Percentiles rank a stretch among this genome's conserved stretches.
Evolutionary conservation across 1,140 invertebrate genomes (phyloP).

Genomic region (Brachionus rotundiformis): DNA sequence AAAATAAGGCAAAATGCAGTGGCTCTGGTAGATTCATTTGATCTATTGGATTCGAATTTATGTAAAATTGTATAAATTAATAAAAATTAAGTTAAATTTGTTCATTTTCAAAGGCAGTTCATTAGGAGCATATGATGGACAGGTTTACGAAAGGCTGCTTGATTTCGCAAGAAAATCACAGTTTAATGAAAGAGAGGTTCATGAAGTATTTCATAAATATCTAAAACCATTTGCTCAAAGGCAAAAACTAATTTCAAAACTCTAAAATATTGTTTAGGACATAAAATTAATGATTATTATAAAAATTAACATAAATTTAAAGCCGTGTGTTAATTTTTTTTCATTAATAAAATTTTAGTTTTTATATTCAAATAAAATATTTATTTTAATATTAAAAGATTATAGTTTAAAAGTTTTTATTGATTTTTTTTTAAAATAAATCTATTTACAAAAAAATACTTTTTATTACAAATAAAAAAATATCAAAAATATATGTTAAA

Average conservation of each 20-base stretch:
- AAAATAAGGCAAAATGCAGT: constrained; percentile 26
- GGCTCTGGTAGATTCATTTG: constrained; percentile 36
- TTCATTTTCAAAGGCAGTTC: constrained; percentile 68
- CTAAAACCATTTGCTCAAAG: not conserved
- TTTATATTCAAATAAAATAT: not conserved
- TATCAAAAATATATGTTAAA: no score
- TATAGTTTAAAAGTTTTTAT: no score
- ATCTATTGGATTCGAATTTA: constrained; percentile 45
- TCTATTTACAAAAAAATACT: no score
- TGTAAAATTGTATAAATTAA: no score
- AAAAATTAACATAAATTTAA: not conserved
- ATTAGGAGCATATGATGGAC: constrained; percentile 83
- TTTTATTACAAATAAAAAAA: no score
- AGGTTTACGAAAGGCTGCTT: constrained; percentile 83
- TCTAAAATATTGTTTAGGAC: not conserved
- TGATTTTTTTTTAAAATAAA: no score
- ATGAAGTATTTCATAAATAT: constrained; percentile 43
- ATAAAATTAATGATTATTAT: not conserved
- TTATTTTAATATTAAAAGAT: no score
- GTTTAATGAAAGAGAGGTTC: constrained; percentile 73
- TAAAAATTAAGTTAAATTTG: no score
- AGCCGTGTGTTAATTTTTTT: not conserved
- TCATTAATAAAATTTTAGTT: not conserved
- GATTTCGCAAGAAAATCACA: constrained; percentile 81
- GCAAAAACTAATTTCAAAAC: not conserved